These are phyloP conservation scores for Oligia strigilis DNA, from an alignment of 2,888 invertebrate genomes.

Conservation along the genomic window DNA sequence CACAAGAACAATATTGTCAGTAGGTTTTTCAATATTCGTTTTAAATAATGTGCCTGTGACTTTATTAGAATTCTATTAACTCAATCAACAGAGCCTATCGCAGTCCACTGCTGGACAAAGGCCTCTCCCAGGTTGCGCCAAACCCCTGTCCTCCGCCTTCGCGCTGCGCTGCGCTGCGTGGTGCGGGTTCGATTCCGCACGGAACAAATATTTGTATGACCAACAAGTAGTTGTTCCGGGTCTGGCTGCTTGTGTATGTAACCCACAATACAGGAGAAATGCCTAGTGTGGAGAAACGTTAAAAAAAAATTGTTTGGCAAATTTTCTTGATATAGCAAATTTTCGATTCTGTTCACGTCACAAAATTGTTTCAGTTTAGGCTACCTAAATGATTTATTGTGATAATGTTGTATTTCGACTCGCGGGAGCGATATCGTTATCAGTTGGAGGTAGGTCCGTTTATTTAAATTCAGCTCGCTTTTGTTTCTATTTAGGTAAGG, in stretches of 20 bases:
- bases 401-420: constrained; percentile 47
- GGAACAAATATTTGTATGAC: too few relatives aligned
- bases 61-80: too few relatives aligned
- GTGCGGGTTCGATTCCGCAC: too few relatives aligned
- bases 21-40: background rate
- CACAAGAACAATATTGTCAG: background rate
- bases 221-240: too few relatives aligned
- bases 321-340: constrained; percentile 32
- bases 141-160: background rate
- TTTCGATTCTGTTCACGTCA: constrained; percentile 41
- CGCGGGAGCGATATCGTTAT: constrained; percentile 44
- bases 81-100: background rate
- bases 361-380: constrained; percentile 29
- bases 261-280: too few relatives aligned
- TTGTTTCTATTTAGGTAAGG: constrained; percentile 32
- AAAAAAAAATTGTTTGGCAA: background rate
- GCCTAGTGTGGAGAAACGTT: too few relatives aligned
- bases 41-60: background rate
- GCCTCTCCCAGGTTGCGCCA: background rate
- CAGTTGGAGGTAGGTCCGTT: constrained; percentile 6
- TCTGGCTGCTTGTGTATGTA: too few relatives aligned
- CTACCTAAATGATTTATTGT: constrained; percentile 46
- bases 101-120: background rate
- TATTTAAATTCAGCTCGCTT: constrained; percentile 48
- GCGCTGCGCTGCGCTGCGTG: too few relatives aligned